Conservation (phyloP, 1,140 invertebrate species). For the Potamilus streckersoni region DNA sequence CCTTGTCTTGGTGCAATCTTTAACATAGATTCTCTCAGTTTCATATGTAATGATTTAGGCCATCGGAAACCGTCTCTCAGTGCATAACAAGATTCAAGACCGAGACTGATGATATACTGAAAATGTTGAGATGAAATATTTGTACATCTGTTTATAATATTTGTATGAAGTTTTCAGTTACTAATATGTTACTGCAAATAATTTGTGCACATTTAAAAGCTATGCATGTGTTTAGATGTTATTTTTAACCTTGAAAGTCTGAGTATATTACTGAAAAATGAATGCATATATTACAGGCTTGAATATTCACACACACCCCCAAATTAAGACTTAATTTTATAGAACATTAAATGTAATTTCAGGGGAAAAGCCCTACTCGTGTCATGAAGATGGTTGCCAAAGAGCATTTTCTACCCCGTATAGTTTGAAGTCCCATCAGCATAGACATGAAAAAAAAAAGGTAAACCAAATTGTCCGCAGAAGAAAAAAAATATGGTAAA, state of each 20-base stretch:
- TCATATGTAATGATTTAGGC: no score
- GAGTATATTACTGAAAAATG: not conserved
- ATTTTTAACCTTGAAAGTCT: not conserved
- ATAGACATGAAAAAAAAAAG: constrained; percentile 70
- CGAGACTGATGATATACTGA: no score
- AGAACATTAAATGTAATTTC: constrained; percentile 14
- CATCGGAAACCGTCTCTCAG: no score
- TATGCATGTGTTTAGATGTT: not conserved
- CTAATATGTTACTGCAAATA: no score
- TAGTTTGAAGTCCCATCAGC: constrained; percentile 83
- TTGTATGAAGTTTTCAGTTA: no score
- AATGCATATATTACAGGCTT: not conserved
- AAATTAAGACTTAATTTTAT: not conserved
- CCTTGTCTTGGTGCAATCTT: no score
- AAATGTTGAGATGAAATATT: no score
- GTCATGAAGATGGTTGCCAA: constrained; percentile 83
- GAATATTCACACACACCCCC: not conserved
- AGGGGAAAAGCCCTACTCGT: constrained; percentile 69
- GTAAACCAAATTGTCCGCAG: not conserved
- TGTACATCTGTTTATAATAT: no score
- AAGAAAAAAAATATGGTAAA: no score
- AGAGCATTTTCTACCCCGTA: constrained; percentile 91
- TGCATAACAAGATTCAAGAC: no score
- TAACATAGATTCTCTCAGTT: no score
- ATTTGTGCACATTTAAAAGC: no score